A percentile compares a stretch with the other conserved stretches of the same genome.
Evolutionary conservation across 64 coral and sea anemone genomes (phyloP).

Genomic region (Montipora capricornis): DNA sequence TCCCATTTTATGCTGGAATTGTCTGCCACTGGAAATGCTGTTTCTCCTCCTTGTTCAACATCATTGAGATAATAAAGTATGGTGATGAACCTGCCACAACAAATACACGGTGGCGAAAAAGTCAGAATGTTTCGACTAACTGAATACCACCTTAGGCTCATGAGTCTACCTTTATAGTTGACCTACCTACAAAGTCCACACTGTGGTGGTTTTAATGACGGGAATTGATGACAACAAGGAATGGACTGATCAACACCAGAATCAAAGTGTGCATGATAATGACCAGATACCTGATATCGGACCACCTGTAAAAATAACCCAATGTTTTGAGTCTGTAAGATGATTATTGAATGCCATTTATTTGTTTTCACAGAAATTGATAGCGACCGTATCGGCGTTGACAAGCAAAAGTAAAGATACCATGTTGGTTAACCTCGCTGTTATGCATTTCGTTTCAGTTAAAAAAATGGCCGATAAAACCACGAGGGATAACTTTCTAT

Average conservation of each 20-base stretch:
- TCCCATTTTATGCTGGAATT: conserved; percentile 13
- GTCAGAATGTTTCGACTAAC: neutral
- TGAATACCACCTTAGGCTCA: neutral
- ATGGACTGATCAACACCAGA: conserved; percentile 41
- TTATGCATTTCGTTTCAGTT: too few species aligned
- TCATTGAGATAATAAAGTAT: conserved; percentile 80
- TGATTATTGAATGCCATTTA: too few species aligned
- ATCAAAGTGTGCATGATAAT: conserved; percentile 89
- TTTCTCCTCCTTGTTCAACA: conserved; percentile 66
- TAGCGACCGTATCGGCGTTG: too few species aligned
- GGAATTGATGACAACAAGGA: conserved; percentile 67
- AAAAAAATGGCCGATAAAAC: too few species aligned
- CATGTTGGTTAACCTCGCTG: too few species aligned
- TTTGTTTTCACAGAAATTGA: too few species aligned
- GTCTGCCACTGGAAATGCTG: conserved; percentile 30
- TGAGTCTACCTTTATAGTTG: neutral
- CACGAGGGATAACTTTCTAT: too few species aligned
- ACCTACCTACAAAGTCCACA: conserved; percentile 72
- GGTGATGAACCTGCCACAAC: conserved; percentile 26
- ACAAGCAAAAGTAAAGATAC: too few species aligned
- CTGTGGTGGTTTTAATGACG: conserved; percentile 12
- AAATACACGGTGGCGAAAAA: neutral
- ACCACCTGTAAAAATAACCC: conserved; percentile 60
- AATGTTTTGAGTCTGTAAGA: neutral
- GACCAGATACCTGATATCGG: conserved; percentile 65